Evolutionary conservation across 1,140 invertebrate species (phyloP), one percentile per base, ranked within the genome.

Genomic region (Lordiphosa stackelbergi): DNA sequence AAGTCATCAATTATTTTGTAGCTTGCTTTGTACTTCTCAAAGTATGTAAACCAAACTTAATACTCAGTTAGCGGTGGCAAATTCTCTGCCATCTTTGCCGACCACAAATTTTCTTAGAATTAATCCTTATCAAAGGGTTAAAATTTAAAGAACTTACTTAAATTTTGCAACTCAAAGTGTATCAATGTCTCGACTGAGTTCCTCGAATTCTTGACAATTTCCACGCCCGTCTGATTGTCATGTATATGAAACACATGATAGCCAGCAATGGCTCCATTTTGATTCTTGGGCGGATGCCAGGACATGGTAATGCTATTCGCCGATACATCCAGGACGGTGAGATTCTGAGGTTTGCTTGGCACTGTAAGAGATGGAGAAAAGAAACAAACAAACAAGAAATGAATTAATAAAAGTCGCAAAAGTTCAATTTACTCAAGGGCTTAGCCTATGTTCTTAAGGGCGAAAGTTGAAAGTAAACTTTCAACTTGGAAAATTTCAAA

Each of bases 331-430:
- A 92, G 89, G 10, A 94, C 90, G 61, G 92, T 94, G 58, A 97
- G 90, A 89, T 96, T 95, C 77, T 92, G 89, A 47, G 95, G 95
- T 84, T 94, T 93, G 86, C 92, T 94, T 87, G 95, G 94, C 88
- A 94, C 94, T 95, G 90, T 9, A 90, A 90, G 34, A 45, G 12
- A 22, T 38, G n/a, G 12, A 46, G 46, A 22, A 46, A 12, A 41
- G 31, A 45, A 19, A 46, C n/a, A 22, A 7, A 36, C 9, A 35
- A 7, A 31, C 10, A 49, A 13, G 36, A 41, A 62, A 57, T 62
- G 53, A 69, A 55, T 55, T 53, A 28, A 56, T 24, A 65, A 61
- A 51, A 72, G 53, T 57, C 16, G 13, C 8, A 36, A 68, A 72
- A 69, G 58, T 69, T 73, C 59, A 73, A 59, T 59, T 54, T 69